phyloP scores from a whole-genome alignment of 2,113 vertebrate genomes.

The Tichodroma muraria region DNA sequence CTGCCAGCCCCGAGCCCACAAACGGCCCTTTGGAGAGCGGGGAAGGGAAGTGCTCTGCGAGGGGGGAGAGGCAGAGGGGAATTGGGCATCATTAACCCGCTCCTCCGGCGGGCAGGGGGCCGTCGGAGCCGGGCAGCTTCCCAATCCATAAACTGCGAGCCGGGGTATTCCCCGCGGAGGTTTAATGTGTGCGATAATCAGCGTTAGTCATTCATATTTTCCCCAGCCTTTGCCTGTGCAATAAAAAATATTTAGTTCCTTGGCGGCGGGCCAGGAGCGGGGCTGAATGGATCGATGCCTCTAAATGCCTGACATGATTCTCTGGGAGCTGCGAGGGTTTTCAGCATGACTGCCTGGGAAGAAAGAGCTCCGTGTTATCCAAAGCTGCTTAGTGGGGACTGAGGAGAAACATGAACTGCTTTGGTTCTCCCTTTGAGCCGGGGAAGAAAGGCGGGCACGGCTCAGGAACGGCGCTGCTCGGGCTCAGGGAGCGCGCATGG shows the following conservation, averaged over 20 bases:
- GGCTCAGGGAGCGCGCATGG: neutral
- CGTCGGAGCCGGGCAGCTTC: neutral
- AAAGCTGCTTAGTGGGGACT: conserved; percentile 27
- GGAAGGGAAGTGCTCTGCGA: neutral
- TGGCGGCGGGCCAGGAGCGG: conserved; percentile 59
- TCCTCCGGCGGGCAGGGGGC: neutral
- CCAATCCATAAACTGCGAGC: neutral
- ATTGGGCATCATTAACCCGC: neutral
- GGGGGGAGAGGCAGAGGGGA: neutral
- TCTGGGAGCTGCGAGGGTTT: conserved; percentile 67
- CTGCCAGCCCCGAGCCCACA: neutral
- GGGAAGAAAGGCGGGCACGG: neutral
- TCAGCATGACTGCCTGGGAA: conserved; percentile 81
- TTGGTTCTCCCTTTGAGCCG: neutral
- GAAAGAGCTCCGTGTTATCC: conserved; percentile 81
- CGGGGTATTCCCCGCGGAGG: conserved; percentile 42
- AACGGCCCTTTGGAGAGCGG: neutral
- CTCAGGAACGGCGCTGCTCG: neutral
- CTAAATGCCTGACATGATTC: conserved; percentile 72
- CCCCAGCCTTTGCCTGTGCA: conserved; percentile 63
- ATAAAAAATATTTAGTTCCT: conserved; percentile 72
- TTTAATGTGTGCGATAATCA: conserved; percentile 57
- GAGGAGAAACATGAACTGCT: conserved; percentile 55
- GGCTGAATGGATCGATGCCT: conserved; percentile 72
- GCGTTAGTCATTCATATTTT: conserved; percentile 68